Conservation (phyloP, 23 tunicate genomes). For the Halocynthia aurantium region DNA sequence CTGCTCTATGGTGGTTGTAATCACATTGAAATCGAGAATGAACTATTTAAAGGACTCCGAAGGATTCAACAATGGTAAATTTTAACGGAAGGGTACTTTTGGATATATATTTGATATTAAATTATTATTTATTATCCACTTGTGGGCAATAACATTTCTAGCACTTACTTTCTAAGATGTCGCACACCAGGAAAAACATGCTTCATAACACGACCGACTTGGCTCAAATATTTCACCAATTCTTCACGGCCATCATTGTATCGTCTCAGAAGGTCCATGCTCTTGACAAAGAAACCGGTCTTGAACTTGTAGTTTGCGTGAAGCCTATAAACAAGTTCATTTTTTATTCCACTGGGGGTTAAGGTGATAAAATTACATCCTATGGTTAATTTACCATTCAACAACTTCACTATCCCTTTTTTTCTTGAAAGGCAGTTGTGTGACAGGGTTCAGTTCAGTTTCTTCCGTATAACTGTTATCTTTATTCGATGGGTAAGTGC, state of each 20-base stretch:
- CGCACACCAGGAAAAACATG: conserved; percentile 68
- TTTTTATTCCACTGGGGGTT: neutral
- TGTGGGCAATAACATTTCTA: neutral
- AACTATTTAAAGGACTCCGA: too few species aligned
- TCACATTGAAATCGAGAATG: too few species aligned
- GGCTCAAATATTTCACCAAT: conserved; percentile 43
- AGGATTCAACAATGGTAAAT: too few species aligned
- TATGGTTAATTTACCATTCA: conserved; percentile 36
- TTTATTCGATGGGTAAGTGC: neutral
- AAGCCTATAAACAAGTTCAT: conserved; percentile 31
- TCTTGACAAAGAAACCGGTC: conserved; percentile 51
- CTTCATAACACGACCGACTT: conserved; percentile 73
- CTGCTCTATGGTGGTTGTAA: too few species aligned
- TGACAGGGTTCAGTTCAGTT: too few species aligned
- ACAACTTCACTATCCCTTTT: conserved; percentile 23
- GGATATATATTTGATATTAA: too few species aligned
- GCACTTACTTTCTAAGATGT: conserved; percentile 51
- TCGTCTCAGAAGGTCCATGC: conserved; percentile 47
- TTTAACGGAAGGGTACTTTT: too few species aligned
- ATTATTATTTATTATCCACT: too few species aligned
- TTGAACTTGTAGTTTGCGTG: conserved; percentile 62
- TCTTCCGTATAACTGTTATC: neutral
- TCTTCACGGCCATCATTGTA: conserved; percentile 63
- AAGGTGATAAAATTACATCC: neutral
- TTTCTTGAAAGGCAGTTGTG: neutral